Evolutionary conservation across 2,113 vertebrate genomes (phyloP).

Genomic region (Leucosticte australis): DNA sequence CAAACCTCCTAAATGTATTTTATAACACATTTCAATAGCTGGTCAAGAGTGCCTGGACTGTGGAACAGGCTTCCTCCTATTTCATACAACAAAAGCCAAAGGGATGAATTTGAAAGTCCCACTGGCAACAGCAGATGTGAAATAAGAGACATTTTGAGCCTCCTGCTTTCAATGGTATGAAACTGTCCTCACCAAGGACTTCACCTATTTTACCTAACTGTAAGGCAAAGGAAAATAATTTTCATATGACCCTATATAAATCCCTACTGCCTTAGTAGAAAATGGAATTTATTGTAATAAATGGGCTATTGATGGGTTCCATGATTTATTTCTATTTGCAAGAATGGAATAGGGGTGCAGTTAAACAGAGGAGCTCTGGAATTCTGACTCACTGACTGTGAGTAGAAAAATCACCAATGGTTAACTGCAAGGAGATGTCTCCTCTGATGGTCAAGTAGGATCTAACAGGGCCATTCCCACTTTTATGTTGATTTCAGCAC

Average conservation of each 20-base stretch:
- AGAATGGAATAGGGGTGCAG: background rate
- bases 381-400: accelerated
- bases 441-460: background rate
- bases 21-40: background rate
- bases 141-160: background rate
- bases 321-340: background rate
- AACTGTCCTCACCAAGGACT: background rate
- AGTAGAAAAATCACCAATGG: background rate
- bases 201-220: background rate
- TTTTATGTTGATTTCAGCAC: background rate
- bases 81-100: background rate
- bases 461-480: background rate
- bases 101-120: background rate
- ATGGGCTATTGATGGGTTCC: background rate
- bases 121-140: background rate
- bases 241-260: background rate
- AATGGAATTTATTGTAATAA: background rate
- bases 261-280: background rate
- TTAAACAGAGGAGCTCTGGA: background rate
- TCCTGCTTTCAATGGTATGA: background rate
- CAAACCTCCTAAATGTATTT: background rate
- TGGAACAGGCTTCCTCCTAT: background rate
- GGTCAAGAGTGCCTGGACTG: background rate
- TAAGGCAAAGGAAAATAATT: background rate
- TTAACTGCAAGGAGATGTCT: background rate